phyloP scores from a whole-genome alignment of 1,140 invertebrate genomes.

The Patella vulgata region DNA sequence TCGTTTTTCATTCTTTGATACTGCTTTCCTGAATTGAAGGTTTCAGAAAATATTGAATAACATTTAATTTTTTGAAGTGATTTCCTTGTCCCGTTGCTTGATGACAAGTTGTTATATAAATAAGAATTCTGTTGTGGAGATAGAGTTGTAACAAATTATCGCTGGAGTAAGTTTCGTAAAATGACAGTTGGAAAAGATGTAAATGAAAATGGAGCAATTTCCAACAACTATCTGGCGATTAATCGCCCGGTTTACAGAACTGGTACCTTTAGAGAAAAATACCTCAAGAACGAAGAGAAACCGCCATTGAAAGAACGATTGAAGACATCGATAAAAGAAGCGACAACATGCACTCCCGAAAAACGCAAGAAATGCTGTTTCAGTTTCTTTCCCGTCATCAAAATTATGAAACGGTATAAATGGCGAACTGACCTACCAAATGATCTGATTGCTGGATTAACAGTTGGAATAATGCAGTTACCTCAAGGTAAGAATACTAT shows the following conservation, averaged over 20 bases:
- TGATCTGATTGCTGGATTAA: slow-evolving; percentile 57
- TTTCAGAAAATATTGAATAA: too few species aligned
- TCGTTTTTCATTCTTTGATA: too few species aligned
- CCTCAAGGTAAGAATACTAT: slow-evolving; percentile 46
- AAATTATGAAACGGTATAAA: slow-evolving; percentile 53
- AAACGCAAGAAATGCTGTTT: slow-evolving; percentile 31
- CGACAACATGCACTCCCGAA: slow-evolving; percentile 29
- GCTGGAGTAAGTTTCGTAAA: too few species aligned
- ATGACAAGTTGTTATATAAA: too few species aligned
- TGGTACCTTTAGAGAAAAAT: slow-evolving; percentile 12
- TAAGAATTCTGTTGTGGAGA: too few species aligned
- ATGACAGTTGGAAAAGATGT: too few species aligned
- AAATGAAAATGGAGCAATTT: slow-evolving; percentile 2
- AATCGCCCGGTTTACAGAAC: slow-evolving; percentile 11
- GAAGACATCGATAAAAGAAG: slow-evolving; percentile 8
- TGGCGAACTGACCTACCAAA: slow-evolving; percentile 46
- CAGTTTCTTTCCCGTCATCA: slow-evolving; percentile 46
- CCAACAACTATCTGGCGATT: slow-evolving; percentile 1
- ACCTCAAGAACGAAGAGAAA: slow-evolving; percentile 13
- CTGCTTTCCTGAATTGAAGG: too few species aligned
- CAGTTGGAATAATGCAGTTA: slow-evolving; percentile 60
- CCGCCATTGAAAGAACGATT: not conserved
- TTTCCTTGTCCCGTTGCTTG: too few species aligned
- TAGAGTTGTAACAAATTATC: too few species aligned
- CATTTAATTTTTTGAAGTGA: too few species aligned